These are phyloP conservation scores for Atlantisia rogersi DNA, from an alignment of 2,113 vertebrate species.

Conservation along the genomic window DNA sequence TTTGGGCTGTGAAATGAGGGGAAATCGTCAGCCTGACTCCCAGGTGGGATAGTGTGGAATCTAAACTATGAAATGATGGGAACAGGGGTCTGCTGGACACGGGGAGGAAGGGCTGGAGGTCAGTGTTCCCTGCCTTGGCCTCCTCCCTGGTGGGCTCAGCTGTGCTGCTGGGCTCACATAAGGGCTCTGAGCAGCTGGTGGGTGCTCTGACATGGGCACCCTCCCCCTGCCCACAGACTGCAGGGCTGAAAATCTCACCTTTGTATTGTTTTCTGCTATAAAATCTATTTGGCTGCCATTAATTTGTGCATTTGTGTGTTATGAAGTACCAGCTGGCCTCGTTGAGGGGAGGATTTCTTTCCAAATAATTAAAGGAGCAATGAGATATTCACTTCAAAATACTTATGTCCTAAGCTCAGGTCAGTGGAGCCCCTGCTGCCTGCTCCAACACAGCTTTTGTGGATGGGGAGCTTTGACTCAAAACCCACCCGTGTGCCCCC, in stretches of 20 bases:
- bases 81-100: constrained; percentile 51
- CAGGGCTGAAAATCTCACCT: background rate
- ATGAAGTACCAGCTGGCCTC: background rate
- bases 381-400: background rate
- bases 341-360: background rate
- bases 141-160: background rate
- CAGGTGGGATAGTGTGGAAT: constrained; percentile 63
- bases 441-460: background rate
- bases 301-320: background rate
- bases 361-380: background rate
- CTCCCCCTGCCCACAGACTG: background rate
- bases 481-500: background rate
- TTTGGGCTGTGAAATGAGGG: constrained; percentile 70
- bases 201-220: background rate
- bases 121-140: background rate
- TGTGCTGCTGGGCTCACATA: rapidly evolving
- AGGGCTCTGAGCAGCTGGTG: background rate
- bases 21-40: constrained; percentile 71
- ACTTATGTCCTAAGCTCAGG: background rate
- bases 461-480: background rate
- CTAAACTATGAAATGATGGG: constrained; percentile 37
- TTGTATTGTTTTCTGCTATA: background rate
- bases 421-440: rapidly evolving
- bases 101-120: constrained; percentile 77
- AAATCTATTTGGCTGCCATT: background rate